phyloP scores from a whole-genome alignment of 92 coral and sea anemone species.

The Heteractis magnifica region DNA sequence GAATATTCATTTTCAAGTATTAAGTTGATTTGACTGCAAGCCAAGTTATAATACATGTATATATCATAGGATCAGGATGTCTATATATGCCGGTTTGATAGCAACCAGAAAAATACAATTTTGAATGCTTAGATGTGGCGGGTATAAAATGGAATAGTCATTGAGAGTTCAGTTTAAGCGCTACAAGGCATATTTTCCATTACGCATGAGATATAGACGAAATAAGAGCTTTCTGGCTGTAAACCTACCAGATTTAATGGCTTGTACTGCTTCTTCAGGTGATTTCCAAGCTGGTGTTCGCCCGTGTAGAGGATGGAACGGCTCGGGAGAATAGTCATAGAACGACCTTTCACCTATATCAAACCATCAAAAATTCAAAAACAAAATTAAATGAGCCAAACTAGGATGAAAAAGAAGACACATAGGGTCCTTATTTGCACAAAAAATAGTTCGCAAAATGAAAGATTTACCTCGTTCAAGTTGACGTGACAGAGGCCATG shows the following conservation, averaged over 20 bases:
- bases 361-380: background rate
- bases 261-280: slow-evolving; percentile 73
- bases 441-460: background rate
- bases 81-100: background rate
- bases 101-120: background rate
- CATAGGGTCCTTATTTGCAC: background rate
- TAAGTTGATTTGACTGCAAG: background rate
- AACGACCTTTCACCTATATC: slow-evolving; percentile 43
- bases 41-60: background rate
- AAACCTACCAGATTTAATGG: slow-evolving; percentile 60
- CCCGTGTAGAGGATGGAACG: slow-evolving; percentile 77
- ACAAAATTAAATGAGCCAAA: background rate
- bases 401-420: background rate
- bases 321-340: slow-evolving; percentile 71
- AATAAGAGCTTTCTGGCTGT: background rate
- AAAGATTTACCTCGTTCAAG: slow-evolving; percentile 5
- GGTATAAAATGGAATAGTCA: too few relatives aligned
- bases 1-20: background rate
- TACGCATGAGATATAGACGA: background rate
- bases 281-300: slow-evolving; percentile 81
- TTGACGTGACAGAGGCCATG: background rate
- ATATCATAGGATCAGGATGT: slow-evolving; percentile 1
- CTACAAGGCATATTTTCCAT: background rate
- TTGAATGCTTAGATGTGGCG: too few relatives aligned
- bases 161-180: background rate